Percentiles rank a stretch among this genome's conserved stretches.
These are phyloP conservation scores for Trichogramma evanescens DNA, from an alignment of 2,888 invertebrate species.

Conservation along the genomic window DNA sequence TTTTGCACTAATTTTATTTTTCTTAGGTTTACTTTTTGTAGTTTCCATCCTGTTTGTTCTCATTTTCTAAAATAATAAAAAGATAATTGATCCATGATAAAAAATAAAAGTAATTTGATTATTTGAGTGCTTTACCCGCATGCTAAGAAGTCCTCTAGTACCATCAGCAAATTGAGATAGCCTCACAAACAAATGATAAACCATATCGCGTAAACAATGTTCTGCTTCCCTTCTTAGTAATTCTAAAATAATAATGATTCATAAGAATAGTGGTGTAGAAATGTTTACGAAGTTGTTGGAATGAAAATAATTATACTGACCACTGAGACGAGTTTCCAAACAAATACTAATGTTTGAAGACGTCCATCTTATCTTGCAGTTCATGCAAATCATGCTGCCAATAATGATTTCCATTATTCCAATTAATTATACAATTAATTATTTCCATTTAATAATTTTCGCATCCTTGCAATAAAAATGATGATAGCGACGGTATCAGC, in stretches of 20 bases:
- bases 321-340: conserved; percentile 87
- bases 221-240: conserved; percentile 89
- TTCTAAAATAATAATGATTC: conserved; percentile 50
- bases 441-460: no score
- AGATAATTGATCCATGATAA: not conserved
- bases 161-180: conserved; percentile 86
- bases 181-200: conserved; percentile 87
- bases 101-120: not conserved
- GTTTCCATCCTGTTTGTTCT: conserved; percentile 64
- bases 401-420: no score
- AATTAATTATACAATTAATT: no score
- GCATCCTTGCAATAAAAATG: no score
- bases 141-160: conserved; percentile 44
- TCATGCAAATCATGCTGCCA: no score
- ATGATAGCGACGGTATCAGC: no score
- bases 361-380: no score
- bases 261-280: no score
- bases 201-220: conserved; percentile 93
- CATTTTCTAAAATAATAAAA: conserved; percentile 53
- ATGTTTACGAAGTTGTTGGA: no score
- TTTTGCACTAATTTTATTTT: conserved; percentile 44
- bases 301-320: conserved; percentile 45
- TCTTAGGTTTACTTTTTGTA: conserved; percentile 51
- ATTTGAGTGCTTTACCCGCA: conserved; percentile 35
- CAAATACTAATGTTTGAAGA: no score